A percentile compares a stretch with the other conserved stretches of the same genome.
Evolutionary conservation across 2,888 invertebrate species (phyloP).

Genomic region (Mechanitis mazaeus): DNA sequence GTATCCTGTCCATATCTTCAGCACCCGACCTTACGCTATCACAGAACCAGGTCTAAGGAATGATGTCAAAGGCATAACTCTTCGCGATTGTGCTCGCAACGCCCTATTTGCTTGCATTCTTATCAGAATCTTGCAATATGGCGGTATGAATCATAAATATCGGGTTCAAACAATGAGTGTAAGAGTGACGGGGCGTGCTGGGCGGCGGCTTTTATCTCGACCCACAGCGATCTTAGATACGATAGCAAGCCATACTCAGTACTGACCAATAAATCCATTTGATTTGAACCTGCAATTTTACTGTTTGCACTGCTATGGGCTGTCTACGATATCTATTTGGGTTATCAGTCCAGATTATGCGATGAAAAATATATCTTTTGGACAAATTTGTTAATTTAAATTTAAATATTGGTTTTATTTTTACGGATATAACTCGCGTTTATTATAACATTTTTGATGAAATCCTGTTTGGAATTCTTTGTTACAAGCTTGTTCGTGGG

Average conservation of each 20-base stretch:
- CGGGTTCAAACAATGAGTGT: conserved; percentile 61
- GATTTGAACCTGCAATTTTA: conserved; percentile 63
- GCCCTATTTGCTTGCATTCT: conserved; percentile 68
- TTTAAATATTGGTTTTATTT: too few relatives aligned
- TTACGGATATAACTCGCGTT: too few relatives aligned
- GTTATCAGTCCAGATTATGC: conserved; percentile 31
- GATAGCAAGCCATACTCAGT: conserved; percentile 24
- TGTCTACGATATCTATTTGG: conserved; percentile 56
- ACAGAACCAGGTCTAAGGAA: conserved; percentile 39
- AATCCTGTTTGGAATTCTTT: too few relatives aligned
- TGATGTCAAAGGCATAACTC: conserved; percentile 61
- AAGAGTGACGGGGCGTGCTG: conserved; percentile 65
- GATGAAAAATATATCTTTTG: too few relatives aligned
- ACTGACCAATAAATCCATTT: conserved; percentile 67
- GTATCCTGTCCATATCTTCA: neutral
- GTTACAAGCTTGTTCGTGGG: too few relatives aligned
- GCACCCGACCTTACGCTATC: conserved; percentile 1
- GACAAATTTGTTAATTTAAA: too few relatives aligned
- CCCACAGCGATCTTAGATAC: conserved; percentile 54
- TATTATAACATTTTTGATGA: too few relatives aligned
- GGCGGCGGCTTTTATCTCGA: conserved; percentile 65
- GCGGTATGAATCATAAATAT: conserved; percentile 63
- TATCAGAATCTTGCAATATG: conserved; percentile 63
- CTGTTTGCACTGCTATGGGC: conserved; percentile 60
- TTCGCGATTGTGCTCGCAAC: conserved; percentile 59